phyloP scores from a whole-genome alignment of 2,888 invertebrate genomes.

The Eupithecia subfuscata region DNA sequence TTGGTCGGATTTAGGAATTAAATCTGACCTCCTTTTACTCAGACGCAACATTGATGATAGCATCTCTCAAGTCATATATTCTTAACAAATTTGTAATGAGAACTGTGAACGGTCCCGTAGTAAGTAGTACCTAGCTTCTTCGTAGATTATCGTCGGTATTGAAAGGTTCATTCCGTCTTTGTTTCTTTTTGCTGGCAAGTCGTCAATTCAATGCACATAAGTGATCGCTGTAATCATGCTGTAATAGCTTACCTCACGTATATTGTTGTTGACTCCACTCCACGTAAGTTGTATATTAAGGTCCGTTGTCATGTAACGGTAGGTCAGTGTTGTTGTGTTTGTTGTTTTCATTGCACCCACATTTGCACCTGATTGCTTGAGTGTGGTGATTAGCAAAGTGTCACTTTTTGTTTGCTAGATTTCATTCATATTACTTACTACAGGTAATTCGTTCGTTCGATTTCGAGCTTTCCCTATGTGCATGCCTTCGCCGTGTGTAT shows the following conservation, averaged over 20 bases:
- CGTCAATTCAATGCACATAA: not conserved
- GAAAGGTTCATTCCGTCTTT: constrained; percentile 11
- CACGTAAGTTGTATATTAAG: not conserved
- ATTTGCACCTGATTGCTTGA: not conserved
- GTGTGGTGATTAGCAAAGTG: not conserved
- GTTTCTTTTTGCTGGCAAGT: constrained; percentile 22
- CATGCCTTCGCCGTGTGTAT: too few species aligned
- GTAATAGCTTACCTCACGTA: constrained; percentile 13
- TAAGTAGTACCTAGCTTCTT: not conserved
- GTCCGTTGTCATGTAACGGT: constrained; percentile 6
- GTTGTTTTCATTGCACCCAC: not conserved
- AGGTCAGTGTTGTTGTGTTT: constrained; percentile 3
- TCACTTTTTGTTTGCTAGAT: not conserved
- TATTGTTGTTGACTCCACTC: constrained; percentile 9
- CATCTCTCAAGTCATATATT: not conserved
- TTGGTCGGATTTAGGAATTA: not conserved
- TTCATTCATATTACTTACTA: not conserved
- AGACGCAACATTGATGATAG: not conserved
- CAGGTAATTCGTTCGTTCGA: too few species aligned
- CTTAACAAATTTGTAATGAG: not conserved
- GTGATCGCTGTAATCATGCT: constrained; percentile 4
- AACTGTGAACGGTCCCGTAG: not conserved
- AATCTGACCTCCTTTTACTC: not conserved
- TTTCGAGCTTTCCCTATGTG: too few species aligned
- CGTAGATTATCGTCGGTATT: not conserved